phyloP scores from a whole-genome alignment of 2,113 vertebrate species.

The Menidia beryllina region DNA sequence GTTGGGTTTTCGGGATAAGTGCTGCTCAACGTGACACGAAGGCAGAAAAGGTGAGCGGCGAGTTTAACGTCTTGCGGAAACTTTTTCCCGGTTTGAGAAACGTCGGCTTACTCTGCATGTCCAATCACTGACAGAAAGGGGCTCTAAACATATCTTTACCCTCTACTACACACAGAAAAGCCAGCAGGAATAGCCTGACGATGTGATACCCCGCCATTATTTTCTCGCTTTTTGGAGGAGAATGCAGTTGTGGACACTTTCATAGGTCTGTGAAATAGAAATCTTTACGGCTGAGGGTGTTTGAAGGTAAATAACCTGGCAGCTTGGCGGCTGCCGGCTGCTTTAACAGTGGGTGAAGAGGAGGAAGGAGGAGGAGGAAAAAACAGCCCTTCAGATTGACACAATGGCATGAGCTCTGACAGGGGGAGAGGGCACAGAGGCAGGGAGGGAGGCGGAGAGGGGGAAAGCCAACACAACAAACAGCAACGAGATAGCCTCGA shows the following conservation, averaged over 20 bases:
- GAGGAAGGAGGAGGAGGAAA: slow-evolving; percentile 48
- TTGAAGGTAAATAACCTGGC: slow-evolving; percentile 74
- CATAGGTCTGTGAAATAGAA: slow-evolving; percentile 33
- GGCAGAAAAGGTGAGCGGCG: slow-evolving; percentile 46
- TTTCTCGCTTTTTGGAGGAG: slow-evolving; percentile 53
- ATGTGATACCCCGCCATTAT: slow-evolving; percentile 57
- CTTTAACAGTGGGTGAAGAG: slow-evolving; percentile 73
- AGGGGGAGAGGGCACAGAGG: slow-evolving; percentile 68
- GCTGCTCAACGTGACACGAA: slow-evolving; percentile 70
- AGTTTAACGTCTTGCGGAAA: slow-evolving; percentile 7
- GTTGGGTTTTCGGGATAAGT: slow-evolving; percentile 62
- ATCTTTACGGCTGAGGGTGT: slow-evolving; percentile 67
- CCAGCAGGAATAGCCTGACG: slow-evolving; percentile 46
- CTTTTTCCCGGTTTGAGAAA: background rate
- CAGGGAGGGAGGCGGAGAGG: slow-evolving; percentile 48
- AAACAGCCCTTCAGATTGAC: slow-evolving; percentile 77
- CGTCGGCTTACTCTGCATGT: too few relatives aligned
- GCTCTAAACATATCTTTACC: too few relatives aligned
- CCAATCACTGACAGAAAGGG: too few relatives aligned
- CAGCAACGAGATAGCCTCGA: slow-evolving; percentile 72
- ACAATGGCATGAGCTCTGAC: slow-evolving; percentile 72
- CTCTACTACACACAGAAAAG: slow-evolving; percentile 17
- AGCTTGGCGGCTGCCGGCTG: slow-evolving; percentile 60
- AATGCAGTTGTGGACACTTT: slow-evolving; percentile 21
- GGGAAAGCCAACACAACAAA: slow-evolving; percentile 73